Evolutionary conservation across 1,140 invertebrate genomes (phyloP), one percentile per base, ranked within the genome.

Genomic region (Zophobas atratus): DNA sequence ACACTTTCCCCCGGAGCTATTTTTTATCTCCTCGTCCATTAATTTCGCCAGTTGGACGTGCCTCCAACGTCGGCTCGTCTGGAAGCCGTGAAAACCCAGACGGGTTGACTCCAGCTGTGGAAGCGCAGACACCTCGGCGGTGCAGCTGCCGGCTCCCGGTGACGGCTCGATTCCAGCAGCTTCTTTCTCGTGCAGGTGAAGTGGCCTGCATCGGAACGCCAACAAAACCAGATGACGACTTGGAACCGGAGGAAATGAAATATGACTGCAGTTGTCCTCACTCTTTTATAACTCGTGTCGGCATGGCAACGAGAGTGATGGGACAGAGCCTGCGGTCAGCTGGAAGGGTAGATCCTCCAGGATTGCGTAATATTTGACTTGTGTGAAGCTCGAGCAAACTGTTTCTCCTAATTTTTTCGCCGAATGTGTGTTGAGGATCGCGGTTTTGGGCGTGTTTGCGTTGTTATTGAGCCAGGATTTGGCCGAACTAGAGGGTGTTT

Each of bases 241-340:
- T 8, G 8, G 43, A 46, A 46, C 43, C 8, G 43, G 8, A 46
- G 43, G 43, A 46, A 46, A 46, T 46, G 43, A 46, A 46, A 4
- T 46, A 46, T 46, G 43, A 46, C 43, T 46, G 43, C 43, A 46
- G 43, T 46, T 46, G 43, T 46, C 43, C 43, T 46, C 43, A 46
- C 43, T 46, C 43, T 46, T 46, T 46, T 4, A 4, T 3, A 46
- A 3, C 43, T 8, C 43, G 8, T 46, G 43, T 46, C 8, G 43
- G 43, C 43, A 46, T 46, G 8, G 43, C 43, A 46, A 46, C 43
- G 3, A 46, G 43, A 46, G 20, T 20, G 20, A 20, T 20, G 20
- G 20, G 20, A 20, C 20, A 20, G 20, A 20, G 20, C 20, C 20
- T 20, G 20, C 20, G 20, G 20, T 20, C 20, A 20, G 20, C 20